Base-by-base conservation (phyloP, 2,113 vertebrate species). In the Apus apus region DNA sequence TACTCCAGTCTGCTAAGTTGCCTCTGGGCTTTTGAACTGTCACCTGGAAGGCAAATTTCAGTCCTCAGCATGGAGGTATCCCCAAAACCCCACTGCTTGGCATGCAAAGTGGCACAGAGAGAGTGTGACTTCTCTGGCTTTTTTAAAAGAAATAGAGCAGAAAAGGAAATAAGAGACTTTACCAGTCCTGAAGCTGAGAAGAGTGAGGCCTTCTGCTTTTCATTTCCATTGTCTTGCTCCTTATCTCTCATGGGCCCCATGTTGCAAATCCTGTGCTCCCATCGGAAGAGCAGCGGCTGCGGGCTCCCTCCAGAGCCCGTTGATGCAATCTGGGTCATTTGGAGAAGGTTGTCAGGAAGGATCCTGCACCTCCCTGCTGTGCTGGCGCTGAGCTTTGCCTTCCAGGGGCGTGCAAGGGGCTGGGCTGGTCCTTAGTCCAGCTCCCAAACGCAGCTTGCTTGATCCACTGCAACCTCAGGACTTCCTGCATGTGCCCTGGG, bases 161-260 rank as follows among this genome's bases (percentile, higher is more conserved):
- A 78, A 88, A 86, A 9, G 6, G 51, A 85, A 87, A 71, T 20
- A 57, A 85, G 57, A 92, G 76, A 40, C 9, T 90, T 96, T 96
- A 94, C 84, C 88, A 61, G 23, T 19, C 77, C 38, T 93, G 92
- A 61, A 79, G 80, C n/a, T 17, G 43, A 57, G 73, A 88, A 38
- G 68, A 51, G 5, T 88, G 95, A 90, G n/a, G 32, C 80, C 30
- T 50, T 48, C 85, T 95, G 77, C 45, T 92, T 78, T 93, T 45
- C 21, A 82, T 95, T 66, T 38, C 91, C 74, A 76, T 94, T 66
- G 84, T 22, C 1, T 76, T 62, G 34, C 2, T 86, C 38, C 65
- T 65, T 32, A 67, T 65, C 30, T 65, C 29, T 62, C 50, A 29
- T 61, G 84, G 51, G 82, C 30, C 65, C 68, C 92, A 87, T 94